Evolutionary conservation across 1,140 invertebrate species (phyloP), one percentile per base, ranked within the genome.

Genomic region (Heliothis subflexa): DNA sequence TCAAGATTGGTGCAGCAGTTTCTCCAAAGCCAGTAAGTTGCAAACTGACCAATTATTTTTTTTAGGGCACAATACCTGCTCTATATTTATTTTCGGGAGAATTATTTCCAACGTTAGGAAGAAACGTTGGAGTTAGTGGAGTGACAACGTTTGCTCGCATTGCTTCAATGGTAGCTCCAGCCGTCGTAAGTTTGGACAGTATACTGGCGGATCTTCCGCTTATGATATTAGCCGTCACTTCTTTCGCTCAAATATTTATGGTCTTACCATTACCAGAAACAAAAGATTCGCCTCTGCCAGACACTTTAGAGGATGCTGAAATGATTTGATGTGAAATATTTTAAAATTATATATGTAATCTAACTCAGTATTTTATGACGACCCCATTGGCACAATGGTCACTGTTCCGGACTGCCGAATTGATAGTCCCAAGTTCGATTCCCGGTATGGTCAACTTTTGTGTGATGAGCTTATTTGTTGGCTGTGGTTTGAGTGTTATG

Each of bases 51-150:
- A 25, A 25, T 18, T 55, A 13, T 2, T 72, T 45, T n/a, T 76
- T 81, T 49, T 84, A 95, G 93, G 91, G 96, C 49, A 94, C 95
- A n/a, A 95, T 96, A 81, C 95, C 96, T 13, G 95, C 95, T 0
- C 87, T 96, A 64, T 96, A 96, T 86, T 89, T 97, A n/a, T 96
- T 96, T 80, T 96, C 96, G 10, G 96, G 96, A 13, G 97, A 97
- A 92, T 86, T 97, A 47, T 97, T 96, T 85, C 97, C 97, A 54
- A 97, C 97, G 1, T 91, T 96, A 50, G 94, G 96, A 0, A 95
- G 97, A 73, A 97, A 97, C 85, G 94, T 95, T 40, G 96, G 96
- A 16, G 88, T 97, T 12, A 96, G 96, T 28, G 88, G 95, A 3
- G 95, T 95, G 11, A 95, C 96, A n/a, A 95, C 96, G 64, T 95